Evolutionary conservation across 2,888 invertebrate species (phyloP).

Genomic region (Spicauda simplicius): DNA sequence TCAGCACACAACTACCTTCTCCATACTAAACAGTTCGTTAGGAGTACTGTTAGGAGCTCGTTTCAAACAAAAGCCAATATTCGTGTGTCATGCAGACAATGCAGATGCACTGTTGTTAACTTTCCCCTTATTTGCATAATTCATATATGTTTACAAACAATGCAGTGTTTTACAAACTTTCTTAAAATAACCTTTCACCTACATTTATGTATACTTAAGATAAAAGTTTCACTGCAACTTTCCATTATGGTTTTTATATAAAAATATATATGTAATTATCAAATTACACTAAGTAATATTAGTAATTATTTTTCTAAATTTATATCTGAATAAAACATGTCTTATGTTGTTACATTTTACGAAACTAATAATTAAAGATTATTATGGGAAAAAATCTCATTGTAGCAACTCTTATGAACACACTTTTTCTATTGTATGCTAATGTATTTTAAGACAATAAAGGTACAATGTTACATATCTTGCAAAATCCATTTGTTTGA

Average conservation of each 20-base stretch:
- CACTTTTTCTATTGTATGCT: conserved; percentile 15
- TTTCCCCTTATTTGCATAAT: conserved; percentile 34
- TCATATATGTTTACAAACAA: conserved; percentile 22
- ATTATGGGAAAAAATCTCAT: neutral
- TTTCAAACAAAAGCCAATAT: conserved; percentile 2
- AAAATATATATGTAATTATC: neutral
- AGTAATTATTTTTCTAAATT: neutral
- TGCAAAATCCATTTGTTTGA: neutral
- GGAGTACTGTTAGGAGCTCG: neutral
- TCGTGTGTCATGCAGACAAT: conserved; percentile 4
- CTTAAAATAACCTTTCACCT: neutral
- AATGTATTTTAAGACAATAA: conserved; percentile 2
- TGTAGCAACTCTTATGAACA: neutral
- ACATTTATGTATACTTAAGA: too few relatives aligned
- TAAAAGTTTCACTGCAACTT: neutral
- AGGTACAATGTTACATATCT: neutral
- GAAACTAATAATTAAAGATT: neutral
- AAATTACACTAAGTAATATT: neutral
- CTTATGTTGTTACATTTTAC: neutral
- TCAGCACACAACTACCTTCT: conserved; percentile 12
- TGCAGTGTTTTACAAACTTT: neutral
- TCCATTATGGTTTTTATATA: neutral
- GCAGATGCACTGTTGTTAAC: conserved; percentile 12
- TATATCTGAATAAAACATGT: neutral
- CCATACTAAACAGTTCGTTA: neutral